Percentiles rank a stretch among this genome's conserved stretches.
Conservation (phyloP, 1,140 invertebrate species). For the Drosophila triauraria region DNA sequence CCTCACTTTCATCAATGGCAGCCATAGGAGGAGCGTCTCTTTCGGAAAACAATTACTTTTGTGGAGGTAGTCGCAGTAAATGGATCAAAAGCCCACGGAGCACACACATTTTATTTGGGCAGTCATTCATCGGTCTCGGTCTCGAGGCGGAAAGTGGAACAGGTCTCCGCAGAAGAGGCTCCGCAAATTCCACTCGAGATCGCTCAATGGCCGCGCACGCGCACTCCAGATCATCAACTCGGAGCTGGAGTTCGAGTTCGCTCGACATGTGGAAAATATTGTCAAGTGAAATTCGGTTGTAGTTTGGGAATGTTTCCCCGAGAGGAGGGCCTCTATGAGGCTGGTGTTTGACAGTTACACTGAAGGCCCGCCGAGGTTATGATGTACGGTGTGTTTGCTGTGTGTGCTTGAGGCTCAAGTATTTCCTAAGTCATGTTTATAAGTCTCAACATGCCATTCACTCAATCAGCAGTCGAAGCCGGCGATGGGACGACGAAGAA, state of each 20-base stretch:
- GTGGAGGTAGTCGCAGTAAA: constrained; percentile 26
- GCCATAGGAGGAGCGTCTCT: constrained; percentile 11
- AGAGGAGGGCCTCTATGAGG: constrained; percentile 19
- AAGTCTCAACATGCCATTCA: constrained; percentile 82
- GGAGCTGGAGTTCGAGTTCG: constrained; percentile 9
- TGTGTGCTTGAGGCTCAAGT: constrained; percentile 67
- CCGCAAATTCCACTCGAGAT: constrained; percentile 74
- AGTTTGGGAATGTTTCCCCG: constrained; percentile 39
- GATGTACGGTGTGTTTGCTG: constrained; percentile 28
- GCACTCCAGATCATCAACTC: constrained; percentile 62
- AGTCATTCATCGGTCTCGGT: constrained; percentile 34
- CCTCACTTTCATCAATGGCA: constrained; percentile 59
- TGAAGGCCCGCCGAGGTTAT: constrained; percentile 49
- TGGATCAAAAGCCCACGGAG: constrained; percentile 25
- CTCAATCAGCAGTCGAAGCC: constrained; percentile 63
- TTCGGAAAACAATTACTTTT: constrained; percentile 16
- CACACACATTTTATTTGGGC: constrained; percentile 33
- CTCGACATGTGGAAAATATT: constrained; percentile 62
- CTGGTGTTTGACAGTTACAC: constrained; percentile 78
- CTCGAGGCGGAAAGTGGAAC: constrained; percentile 69
- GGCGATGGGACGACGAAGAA: constrained; percentile 30
- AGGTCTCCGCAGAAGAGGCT: constrained; percentile 42
- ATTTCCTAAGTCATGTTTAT: constrained; percentile 83
- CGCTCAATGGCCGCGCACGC: constrained; percentile 73
- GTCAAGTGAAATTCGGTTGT: constrained; percentile 77